A percentile compares a stretch with the other conserved stretches of the same genome.
Conservation (phyloP, 2,113 vertebrate species). For the Eira barbara region DNA sequence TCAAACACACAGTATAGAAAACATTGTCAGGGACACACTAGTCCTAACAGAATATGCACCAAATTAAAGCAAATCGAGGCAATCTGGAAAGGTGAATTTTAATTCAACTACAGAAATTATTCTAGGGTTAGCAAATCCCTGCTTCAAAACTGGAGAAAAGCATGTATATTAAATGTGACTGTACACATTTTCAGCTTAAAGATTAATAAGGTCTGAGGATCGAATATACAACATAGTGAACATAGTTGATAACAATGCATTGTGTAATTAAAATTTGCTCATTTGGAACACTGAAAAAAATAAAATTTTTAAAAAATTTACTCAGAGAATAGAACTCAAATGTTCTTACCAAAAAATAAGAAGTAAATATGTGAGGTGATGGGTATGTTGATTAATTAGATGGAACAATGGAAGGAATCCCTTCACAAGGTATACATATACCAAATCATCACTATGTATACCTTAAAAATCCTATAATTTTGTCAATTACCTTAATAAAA, state of each 20-base stretch:
- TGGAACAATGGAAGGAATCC: no score
- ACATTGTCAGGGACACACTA: background rate
- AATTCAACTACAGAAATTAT: background rate
- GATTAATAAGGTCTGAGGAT: background rate
- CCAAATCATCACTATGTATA: background rate
- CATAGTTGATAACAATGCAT: background rate
- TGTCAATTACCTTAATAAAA: background rate
- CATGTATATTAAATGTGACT: background rate
- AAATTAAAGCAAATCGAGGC: background rate
- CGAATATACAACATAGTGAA: background rate
- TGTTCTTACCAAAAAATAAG: background rate
- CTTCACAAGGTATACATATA: background rate
- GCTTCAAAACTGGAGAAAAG: background rate
- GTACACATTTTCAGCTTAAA: background rate
- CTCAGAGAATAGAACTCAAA: background rate
- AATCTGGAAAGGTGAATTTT: background rate
- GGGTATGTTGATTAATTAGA: background rate
- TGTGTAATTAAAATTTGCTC: background rate
- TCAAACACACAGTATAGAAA: background rate
- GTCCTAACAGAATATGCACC: background rate
- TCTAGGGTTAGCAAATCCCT: background rate
- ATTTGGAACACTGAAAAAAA: no score
- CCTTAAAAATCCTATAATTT: background rate
- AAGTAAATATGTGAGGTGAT: background rate
- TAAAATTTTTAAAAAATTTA: background rate